Evolutionary conservation across 2,113 vertebrate genomes (phyloP).

Genomic region (Pagrus major): DNA sequence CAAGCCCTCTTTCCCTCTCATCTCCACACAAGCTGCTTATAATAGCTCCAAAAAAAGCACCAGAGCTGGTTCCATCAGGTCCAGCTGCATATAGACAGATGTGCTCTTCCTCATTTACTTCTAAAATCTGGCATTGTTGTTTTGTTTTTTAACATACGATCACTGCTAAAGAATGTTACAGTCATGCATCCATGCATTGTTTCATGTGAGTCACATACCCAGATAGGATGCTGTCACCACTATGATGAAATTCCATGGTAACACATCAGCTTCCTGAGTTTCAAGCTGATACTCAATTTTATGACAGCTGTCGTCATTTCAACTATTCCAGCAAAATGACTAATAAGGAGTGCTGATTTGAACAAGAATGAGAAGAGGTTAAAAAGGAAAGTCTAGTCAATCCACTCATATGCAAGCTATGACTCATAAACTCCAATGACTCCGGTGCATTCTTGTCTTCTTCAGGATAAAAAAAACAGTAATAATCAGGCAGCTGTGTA

Average conservation of each 20-base stretch:
- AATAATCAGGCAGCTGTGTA: not conserved
- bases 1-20: not conserved
- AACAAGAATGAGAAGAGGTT: slow-evolving; percentile 23
- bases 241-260: slow-evolving; percentile 2
- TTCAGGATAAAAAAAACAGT: not conserved
- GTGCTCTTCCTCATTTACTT: not conserved
- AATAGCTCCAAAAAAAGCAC: not conserved
- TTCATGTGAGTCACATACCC: not conserved
- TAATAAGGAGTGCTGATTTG: not conserved
- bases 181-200: slow-evolving; percentile 10
- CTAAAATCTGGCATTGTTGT: not conserved
- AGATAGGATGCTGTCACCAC: not conserved
- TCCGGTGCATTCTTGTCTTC: not conserved
- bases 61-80: not conserved
- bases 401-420: not conserved
- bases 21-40: not conserved
- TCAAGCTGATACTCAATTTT: not conserved
- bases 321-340: not conserved
- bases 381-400: slow-evolving; percentile 21
- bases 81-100: not conserved
- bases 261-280: slow-evolving; percentile 29
- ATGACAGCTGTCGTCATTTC: not conserved
- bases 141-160: not conserved
- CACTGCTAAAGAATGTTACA: not conserved
- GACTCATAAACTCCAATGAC: not conserved